Base-by-base conservation (phyloP, 2,113 vertebrate genomes). In the Cacatua alba region DNA sequence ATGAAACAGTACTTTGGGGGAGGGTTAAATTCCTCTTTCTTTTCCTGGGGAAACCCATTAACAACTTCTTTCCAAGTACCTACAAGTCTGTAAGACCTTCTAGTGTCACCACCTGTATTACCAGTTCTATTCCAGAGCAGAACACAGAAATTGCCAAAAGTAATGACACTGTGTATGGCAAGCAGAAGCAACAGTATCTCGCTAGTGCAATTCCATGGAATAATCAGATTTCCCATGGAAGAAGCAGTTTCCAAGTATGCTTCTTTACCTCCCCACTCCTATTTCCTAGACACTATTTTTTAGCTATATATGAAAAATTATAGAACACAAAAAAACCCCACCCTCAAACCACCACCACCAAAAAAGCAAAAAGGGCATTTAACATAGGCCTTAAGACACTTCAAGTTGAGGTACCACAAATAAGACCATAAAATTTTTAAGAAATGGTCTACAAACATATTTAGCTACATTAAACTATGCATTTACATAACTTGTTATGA, bases 1-100 rank as follows among this genome's bases (percentile, higher is more conserved):
- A 93, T 85, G 41, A 94, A 95, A 86, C 67, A 94, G 81, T 78
- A 76, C 88, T 76, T 93, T 24, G 28, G 46, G 64, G 51, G 19
- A 95, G 46, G 59, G 35, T 82, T 86, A 84, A 92, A 82, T n/a
- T 33, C 70, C 60, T 84, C 25, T 90, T 35, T 82, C 51, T 95
- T 82, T 94, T 91, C 48, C 55, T 28, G 5, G 49, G 25, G 41
- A 85, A 93, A 91, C 90, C 35, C 51, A 74, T 90, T 59, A 94
- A 78, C 86, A 67, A 46, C 64, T 77, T 43, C 37, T 63, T 88
- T 46, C 37, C 68, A 68, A 75, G 39, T 43, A 68, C 68, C 68
- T 86, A 44, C 57, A 79, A 76, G 57, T 64, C 86, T 41, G 23
- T 37, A 65, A 90, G 82, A 82, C n/a, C 67, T 90, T 91, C 44